phyloP scores from a whole-genome alignment of 2,888 invertebrate species.

The Lamellibrachia satsuma region DNA sequence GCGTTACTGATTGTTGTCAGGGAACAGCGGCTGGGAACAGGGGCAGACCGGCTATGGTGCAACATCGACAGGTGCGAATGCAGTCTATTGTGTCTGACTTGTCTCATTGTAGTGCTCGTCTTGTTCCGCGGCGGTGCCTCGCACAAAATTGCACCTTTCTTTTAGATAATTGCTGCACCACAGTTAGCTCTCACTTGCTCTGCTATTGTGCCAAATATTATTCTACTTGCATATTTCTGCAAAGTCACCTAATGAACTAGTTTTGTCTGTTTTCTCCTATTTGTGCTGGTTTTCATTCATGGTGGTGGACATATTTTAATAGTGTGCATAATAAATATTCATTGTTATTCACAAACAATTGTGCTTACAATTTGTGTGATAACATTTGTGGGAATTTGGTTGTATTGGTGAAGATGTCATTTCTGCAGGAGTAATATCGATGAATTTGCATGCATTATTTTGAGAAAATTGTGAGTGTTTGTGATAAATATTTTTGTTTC shows the following conservation, averaged over 20 bases:
- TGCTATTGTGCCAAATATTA: neutral
- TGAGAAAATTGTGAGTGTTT: neutral
- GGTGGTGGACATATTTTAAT: neutral
- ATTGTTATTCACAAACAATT: too few species aligned
- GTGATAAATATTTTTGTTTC: neutral
- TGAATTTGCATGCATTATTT: neutral
- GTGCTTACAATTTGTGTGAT: neutral
- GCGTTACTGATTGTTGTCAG: slow-evolving; percentile 3
- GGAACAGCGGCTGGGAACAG: neutral
- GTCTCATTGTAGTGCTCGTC: neutral
- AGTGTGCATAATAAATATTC: too few species aligned
- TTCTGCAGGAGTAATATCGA: neutral
- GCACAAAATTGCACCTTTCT: neutral
- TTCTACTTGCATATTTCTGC: neutral
- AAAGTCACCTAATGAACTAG: neutral
- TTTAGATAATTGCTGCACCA: neutral
- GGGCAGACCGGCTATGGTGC: neutral
- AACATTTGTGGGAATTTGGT: neutral
- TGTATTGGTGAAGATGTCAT: neutral
- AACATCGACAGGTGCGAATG: slow-evolving; percentile 10
- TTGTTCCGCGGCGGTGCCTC: neutral
- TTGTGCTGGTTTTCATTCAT: neutral
- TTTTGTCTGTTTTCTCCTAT: neutral
- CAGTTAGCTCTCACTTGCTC: neutral
- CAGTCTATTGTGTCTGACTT: neutral